Base-by-base conservation (phyloP, 2,113 vertebrate genomes). In the Pardalotus punctatus region DNA sequence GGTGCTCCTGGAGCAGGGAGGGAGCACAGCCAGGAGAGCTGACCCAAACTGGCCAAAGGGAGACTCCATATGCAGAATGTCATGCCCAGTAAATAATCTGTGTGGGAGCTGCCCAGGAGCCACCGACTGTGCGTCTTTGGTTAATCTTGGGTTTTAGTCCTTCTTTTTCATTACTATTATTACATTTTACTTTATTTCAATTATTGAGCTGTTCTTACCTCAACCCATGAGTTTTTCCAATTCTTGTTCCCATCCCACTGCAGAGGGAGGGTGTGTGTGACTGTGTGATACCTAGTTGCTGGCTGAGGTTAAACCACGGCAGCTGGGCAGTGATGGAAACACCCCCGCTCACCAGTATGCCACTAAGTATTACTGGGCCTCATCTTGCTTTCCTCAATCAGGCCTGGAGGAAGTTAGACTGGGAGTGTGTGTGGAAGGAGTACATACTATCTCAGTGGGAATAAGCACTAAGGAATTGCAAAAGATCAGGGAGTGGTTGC, bases 211-310 rank as follows among this genome's bases (percentile, higher is more conserved):
- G 10, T 28, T 19, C n/a, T 40, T 90, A 23, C 5, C n/a, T 60
- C 11, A 56, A 8, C 31, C 14, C 8, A 1, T 33, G 35, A 9
- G 35, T 23, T 48, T 31, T 48, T 48, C 35, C 33, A 14, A 14
- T 33, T 33, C 21, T 9, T 3, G 7, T 36, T 69, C 10, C 35
- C 35, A 28, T 31, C 9, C 35, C 11, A 2, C 2, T 0, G 5
- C 3, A 6, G 40, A 45, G n/a, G 36, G 33, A 60, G 33, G 25
- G 60, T 19, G 8, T 4, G 54, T 18, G 40, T 48, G 21, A 3
- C 20, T 35, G 0, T 5, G n/a, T 6, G 29, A 47, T 15, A n/a
- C 40, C 47, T 23, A 4, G 0, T 48, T 61, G 17, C 54, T 77
- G 54, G 22, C 35, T 61, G 54, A 31, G 21, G 18, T 61, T 69